Evolutionary conservation across 2,888 invertebrate species (phyloP), one percentile per base, ranked within the genome.

Genomic region (Hipparchia semele): DNA sequence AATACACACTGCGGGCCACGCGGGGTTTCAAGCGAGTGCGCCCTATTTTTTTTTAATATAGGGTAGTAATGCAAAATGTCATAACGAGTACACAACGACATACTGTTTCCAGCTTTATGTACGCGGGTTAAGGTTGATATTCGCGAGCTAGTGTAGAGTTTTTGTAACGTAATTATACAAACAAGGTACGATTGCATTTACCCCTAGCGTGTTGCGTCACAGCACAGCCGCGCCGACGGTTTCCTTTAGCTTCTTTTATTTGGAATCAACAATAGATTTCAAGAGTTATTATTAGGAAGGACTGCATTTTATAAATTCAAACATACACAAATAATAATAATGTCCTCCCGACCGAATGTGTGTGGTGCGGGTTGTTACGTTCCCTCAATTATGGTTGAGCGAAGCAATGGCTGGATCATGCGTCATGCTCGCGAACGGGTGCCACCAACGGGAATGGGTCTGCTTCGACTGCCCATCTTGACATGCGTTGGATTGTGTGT

Each of bases 1-100:
- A 78, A 83, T 80, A 80, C 80, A 80, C 73, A 90, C 90, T 90
- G 85, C 77, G 74, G 85, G 82, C 84, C 82, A 83, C 83, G 82
- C 82, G 82, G 81, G 86, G 86, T 82, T 82, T 79, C 81, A 78
- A 79, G 79, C 79, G 80, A 79, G 82, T 56, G 62, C 89, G 89
- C 88, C 90, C 90, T 86, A 89, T 80, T 87, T 88, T 85, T 77
- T 68, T 65, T 62, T 62, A 53, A 53, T 65, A 53, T 72, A 70
- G 74, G 73, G 73, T 65, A 76, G 80, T 79, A 12, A 74, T 76
- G 74, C 77, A 72, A 80, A 86, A 83, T 79, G 85, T 81, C 87
- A 79, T 80, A 87, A 79, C 76, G 56, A 76, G 82, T 80, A 77
- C 68, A 71, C 68, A 67, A 54, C 10, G 59, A 60, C 74, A 77